These are phyloP conservation scores for Motacilla tschutschensis DNA, from an alignment of 2,113 vertebrate genomes.

Conservation along the genomic window DNA sequence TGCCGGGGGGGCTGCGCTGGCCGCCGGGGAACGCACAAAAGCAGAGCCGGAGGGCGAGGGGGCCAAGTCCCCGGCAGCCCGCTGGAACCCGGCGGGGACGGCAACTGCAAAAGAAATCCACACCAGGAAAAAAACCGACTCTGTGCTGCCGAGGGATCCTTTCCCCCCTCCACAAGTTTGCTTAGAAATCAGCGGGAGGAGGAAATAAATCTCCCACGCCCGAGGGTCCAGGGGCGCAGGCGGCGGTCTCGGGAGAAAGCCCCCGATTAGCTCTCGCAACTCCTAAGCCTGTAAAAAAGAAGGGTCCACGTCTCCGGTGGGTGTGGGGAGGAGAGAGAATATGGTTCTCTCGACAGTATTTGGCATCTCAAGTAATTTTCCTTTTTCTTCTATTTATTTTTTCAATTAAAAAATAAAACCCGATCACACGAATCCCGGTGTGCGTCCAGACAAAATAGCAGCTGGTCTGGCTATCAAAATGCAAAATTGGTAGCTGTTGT, in stretches of 20 bases:
- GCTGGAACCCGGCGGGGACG: not conserved
- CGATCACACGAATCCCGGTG: not conserved
- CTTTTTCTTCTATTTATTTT: constrained; percentile 26
- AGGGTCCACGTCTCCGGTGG: constrained; percentile 28
- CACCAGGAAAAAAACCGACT: not conserved
- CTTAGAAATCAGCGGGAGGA: constrained; percentile 19
- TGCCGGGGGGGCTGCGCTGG: not conserved
- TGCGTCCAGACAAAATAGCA: constrained; percentile 45
- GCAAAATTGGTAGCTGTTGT: constrained; percentile 52
- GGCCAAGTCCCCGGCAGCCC: not conserved
- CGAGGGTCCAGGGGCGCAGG: constrained; percentile 30
- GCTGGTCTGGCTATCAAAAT: constrained; percentile 41
- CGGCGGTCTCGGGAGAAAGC: not conserved
- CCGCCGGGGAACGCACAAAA: not conserved
- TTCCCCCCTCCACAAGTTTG: constrained; percentile 7
- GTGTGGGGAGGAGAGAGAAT: constrained; percentile 4
- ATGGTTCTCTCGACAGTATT: constrained; percentile 37
- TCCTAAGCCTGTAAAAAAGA: constrained; percentile 42
- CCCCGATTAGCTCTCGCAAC: constrained; percentile 5
- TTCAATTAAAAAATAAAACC: constrained; percentile 41
- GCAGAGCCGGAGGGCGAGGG: not conserved
- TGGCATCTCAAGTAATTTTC: constrained; percentile 52
- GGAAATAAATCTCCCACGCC: constrained; percentile 31
- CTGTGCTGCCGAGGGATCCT: not conserved
- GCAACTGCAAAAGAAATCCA: not conserved